phyloP scores from a whole-genome alignment of 2,888 invertebrate species.

The Sabellastarte sp. region DNA sequence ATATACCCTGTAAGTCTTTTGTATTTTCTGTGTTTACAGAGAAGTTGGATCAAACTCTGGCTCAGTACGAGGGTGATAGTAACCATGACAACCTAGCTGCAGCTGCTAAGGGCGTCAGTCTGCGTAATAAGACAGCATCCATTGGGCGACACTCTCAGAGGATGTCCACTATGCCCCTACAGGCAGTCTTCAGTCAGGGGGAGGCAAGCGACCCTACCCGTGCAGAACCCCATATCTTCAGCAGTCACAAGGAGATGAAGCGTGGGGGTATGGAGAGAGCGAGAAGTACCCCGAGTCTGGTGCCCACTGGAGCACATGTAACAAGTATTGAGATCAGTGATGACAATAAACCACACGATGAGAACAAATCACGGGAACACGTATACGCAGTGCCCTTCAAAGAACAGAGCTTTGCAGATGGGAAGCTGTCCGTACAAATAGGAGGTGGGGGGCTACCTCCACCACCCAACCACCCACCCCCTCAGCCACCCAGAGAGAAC shows the following conservation, averaged over 20 bases:
- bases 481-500: neutral
- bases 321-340: constrained; percentile 9
- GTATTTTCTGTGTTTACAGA: no score
- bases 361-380: neutral
- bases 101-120: constrained; percentile 21
- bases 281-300: neutral
- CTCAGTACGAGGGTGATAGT: constrained; percentile 36
- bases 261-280: constrained; percentile 2
- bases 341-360: neutral
- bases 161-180: constrained; percentile 19
- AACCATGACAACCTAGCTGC: constrained; percentile 10
- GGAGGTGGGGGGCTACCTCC: no score
- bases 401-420: neutral
- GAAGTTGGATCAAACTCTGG: constrained; percentile 52
- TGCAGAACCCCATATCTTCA: neutral
- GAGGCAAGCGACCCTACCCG: neutral
- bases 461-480: neutral
- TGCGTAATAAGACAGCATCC: constrained; percentile 75
- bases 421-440: no score
- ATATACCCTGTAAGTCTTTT: no score
- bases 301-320: constrained; percentile 4
- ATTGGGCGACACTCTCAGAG: constrained; percentile 71
- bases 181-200: constrained; percentile 11
- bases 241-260: neutral
- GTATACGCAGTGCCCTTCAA: constrained; percentile 16